phyloP scores from a whole-genome alignment of 2,797 vertebrate species.

The Sibirionetta formosa region DNA sequence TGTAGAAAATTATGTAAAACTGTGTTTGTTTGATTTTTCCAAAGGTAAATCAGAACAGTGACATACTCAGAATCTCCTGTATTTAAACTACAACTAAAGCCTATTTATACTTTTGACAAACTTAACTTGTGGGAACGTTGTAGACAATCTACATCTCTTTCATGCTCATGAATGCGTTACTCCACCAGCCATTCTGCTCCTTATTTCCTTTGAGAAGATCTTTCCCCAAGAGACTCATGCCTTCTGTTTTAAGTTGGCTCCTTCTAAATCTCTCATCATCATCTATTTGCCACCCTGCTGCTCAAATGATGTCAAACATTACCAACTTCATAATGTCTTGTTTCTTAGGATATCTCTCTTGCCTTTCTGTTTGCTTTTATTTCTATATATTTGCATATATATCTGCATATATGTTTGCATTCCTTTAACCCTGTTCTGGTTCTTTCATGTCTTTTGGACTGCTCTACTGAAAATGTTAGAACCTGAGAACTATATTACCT shows the following conservation, averaged over 20 bases:
- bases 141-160: neutral
- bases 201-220: slow-evolving; percentile 5
- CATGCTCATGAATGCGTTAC: neutral
- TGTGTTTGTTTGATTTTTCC: neutral
- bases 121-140: neutral
- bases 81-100: neutral
- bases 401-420: neutral
- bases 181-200: neutral
- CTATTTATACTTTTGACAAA: neutral
- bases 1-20: neutral
- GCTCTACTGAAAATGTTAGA: neutral
- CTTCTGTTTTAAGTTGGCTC: neutral
- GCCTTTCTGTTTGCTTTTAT: neutral
- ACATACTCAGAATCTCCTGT: neutral
- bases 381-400: neutral
- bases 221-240: neutral
- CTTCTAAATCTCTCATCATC: neutral
- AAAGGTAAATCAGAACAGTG: neutral
- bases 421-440: neutral
- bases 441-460: neutral
- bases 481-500: neutral
- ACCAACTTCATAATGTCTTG: neutral
- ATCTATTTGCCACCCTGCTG: neutral
- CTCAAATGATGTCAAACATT: neutral
- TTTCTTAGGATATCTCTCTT: neutral